A percentile compares a stretch with the other conserved stretches of the same genome.
Evolutionary conservation across 2,113 vertebrate genomes (phyloP).

Genomic region (Dasyornis broadbenti): DNA sequence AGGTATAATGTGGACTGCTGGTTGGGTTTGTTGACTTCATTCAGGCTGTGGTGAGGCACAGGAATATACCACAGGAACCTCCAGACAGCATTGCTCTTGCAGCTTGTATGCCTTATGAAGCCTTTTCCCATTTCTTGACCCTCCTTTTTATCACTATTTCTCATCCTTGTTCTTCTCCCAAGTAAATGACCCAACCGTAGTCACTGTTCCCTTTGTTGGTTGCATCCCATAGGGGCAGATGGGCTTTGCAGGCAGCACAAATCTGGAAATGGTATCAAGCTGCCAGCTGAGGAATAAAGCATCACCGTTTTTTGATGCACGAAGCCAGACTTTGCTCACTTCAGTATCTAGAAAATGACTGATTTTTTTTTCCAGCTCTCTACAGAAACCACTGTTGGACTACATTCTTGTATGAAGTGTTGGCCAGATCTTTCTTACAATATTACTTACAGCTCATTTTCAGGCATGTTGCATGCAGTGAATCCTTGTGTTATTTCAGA

Average conservation of each 20-base stretch:
- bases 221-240: neutral
- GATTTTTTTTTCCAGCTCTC: neutral
- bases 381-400: neutral
- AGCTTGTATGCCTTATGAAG: neutral
- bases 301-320: neutral
- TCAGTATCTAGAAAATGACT: conserved; percentile 10
- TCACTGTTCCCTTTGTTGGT: neutral
- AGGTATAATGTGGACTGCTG: neutral
- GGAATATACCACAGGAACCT: neutral
- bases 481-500: neutral
- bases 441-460: neutral
- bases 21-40: neutral
- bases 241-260: neutral
- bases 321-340: neutral
- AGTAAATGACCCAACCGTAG: neutral
- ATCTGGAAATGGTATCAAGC: neutral
- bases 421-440: conserved; percentile 15
- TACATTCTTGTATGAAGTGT: neutral
- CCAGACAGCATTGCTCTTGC: neutral
- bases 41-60: neutral
- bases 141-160: neutral
- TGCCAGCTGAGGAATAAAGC: neutral
- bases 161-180: neutral
- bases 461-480: neutral
- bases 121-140: neutral